These are phyloP conservation scores for Drosophila ohnishii DNA, from an alignment of 1,140 invertebrate genomes.

Conservation along the genomic window DNA sequence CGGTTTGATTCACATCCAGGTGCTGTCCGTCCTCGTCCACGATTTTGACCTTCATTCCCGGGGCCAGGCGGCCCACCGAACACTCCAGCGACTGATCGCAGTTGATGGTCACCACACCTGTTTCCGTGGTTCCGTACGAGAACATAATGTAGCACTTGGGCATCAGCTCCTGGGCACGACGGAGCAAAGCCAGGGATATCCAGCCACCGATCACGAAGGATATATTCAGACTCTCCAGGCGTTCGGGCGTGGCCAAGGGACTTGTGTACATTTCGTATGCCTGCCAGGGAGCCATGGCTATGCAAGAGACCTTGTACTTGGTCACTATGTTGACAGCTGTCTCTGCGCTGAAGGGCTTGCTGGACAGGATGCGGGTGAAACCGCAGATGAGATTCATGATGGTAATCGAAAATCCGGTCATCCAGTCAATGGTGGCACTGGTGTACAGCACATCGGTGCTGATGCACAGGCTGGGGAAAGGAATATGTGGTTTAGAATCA, in stretches of 20 bases:
- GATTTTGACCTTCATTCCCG: conserved; percentile 72
- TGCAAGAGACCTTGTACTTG: conserved; percentile 39
- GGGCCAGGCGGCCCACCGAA: conserved; percentile 47
- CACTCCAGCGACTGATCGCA: conserved; percentile 37
- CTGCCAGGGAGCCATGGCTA: conserved; percentile 59
- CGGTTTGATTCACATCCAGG: conserved; percentile 41
- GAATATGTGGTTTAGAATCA: neutral
- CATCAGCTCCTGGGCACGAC: conserved; percentile 35
- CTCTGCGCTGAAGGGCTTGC: conserved; percentile 34
- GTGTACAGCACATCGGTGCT: conserved; percentile 55
- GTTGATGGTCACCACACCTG: conserved; percentile 37
- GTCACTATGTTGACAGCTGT: conserved; percentile 5
- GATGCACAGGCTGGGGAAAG: conserved; percentile 24
- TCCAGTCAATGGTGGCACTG: conserved; percentile 50
- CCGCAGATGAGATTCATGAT: conserved; percentile 42
- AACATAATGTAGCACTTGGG: conserved; percentile 23
- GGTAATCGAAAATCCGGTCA: conserved; percentile 52
- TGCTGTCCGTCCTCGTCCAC: conserved; percentile 57
- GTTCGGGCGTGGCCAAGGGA: conserved; percentile 36
- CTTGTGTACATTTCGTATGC: conserved; percentile 58
- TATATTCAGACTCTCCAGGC: conserved; percentile 10
- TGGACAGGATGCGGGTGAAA: conserved; percentile 41
- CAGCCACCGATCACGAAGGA: conserved; percentile 48
- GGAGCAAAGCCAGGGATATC: conserved; percentile 35
- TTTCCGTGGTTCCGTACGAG: conserved; percentile 65